Base-by-base conservation (phyloP, 1,140 invertebrate species). In the Cydia strobilella region DNA sequence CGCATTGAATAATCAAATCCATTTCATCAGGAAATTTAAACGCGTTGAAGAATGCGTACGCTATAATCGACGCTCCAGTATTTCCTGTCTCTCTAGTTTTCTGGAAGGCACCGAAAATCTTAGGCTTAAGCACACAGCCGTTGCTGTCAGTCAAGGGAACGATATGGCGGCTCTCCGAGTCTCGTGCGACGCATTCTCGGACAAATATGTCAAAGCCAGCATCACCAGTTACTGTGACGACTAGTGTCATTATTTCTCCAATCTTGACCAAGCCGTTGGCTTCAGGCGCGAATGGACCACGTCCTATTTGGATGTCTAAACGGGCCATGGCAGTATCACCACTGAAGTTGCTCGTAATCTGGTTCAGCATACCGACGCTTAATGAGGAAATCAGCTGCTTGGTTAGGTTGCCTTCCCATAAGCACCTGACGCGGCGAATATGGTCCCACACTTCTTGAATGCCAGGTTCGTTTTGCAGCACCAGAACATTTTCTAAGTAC, bases 21-120 rank as follows among this genome's bases (percentile, higher is more conserved):
- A 97, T 97, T 27, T 96, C 95, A 84, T 98, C 97, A 0, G 97
- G 97, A 90, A 98, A 98, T 90, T 97, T 97, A 88, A 98, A 97
- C 0, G 97, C 97, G 87, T 96, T 96, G 88, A 98, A 96, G 90
- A 94, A 96, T 0, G 97, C 96, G 80, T 95, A 98, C 0, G 96
- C 96, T 39, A 97, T 95, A 7, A 97, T 94, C 0, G 96, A 96
- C 4, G 96, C 96, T n/a, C 95, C 96, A 0, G 94, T 95, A 66
- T 95, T 95, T 54, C 95, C 95, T 12, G 96, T 96, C 13, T 97
- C 95, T 75, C 94, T 94, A 1, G 96, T 97, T 80, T 96, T 96
- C 82, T 96, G 96, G 95, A 97, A 97, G 3, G 96, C 94, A 5
- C 96, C 96, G 84, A 97, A 97, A 1, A 98, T 84, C 90, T 97